Base-by-base conservation (phyloP, 2,888 invertebrate genomes). In the Cecidostiba fungosa region DNA sequence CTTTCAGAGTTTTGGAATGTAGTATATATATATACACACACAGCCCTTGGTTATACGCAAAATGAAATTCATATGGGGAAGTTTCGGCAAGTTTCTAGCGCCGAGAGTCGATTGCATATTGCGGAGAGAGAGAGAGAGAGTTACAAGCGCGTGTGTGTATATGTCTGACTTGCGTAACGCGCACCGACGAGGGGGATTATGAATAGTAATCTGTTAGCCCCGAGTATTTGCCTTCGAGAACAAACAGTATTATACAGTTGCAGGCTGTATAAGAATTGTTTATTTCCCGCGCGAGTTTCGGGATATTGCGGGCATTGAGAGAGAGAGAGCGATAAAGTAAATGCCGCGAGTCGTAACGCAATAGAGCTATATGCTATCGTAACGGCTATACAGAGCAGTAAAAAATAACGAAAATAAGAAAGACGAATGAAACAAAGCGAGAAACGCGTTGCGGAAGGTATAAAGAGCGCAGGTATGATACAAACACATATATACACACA, bases 41-140 rank as follows among this genome's bases (percentile, higher is more conserved):
- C n/a, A 59, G n/a, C n/a, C 8, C n/a, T 59, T 2, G 54, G 54
- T 59, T 59, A 8, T 6, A 59, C 54, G n/a, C 8, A 59, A 59
- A 43, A 73, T 47, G 73, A 47, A 73, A 26, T 43, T 73, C 43
- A 47, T n/a, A 26, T 16, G 16, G 12, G 16, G 14, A 47, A 47
- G 73, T 73, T 73, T 73, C 16, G 47, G 73, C 23, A 73, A 23
- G 47, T 73, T 47, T 47, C 23, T 23, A 23, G 26, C 26, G 23
- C 14, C 26, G 66, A 66, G 66, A 66, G 66, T 29, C 66, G 66
- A 66, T 66, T 66, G 66, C 66, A 62, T 23, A 62, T 62, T 62
- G 62, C 66, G 14, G 12, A 12, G 62, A 26, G 23, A 43, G 43
- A 43, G 12, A 43, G 43, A 43, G 43, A 5, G 39, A 39, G 39